phyloP scores from a whole-genome alignment of 2,888 invertebrate species.

The Galeruca laticollis region DNA sequence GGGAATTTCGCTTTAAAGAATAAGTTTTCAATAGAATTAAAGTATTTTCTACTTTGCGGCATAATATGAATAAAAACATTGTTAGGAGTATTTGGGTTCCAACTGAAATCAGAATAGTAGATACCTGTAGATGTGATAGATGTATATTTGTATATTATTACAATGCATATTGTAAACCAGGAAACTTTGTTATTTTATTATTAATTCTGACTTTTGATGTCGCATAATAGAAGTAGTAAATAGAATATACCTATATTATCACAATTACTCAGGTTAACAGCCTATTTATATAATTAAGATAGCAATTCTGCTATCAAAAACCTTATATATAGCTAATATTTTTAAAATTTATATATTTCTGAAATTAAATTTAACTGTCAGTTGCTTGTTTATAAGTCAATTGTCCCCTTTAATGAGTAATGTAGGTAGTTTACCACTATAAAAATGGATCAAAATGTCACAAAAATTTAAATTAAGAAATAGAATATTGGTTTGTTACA shows the following conservation, averaged over 20 bases:
- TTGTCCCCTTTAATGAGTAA: too few relatives aligned
- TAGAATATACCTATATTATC: not conserved
- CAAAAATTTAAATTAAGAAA: too few relatives aligned
- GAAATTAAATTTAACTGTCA: not conserved
- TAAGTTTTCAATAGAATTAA: not conserved
- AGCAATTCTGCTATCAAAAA: not conserved
- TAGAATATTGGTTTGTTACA: too few relatives aligned
- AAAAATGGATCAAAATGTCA: too few relatives aligned
- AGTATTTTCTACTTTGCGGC: not conserved
- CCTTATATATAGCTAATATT: not conserved
- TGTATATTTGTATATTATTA: too few relatives aligned
- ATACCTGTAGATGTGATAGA: slow-evolving; percentile 29
- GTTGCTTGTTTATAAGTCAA: too few relatives aligned
- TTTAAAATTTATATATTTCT: not conserved
- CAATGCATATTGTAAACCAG: too few relatives aligned
- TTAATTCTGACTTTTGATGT: not conserved
- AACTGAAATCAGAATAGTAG: slow-evolving; percentile 21
- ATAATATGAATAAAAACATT: not conserved
- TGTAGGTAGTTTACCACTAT: too few relatives aligned
- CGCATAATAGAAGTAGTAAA: not conserved
- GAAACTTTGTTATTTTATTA: not conserved
- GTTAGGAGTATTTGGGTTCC: not conserved
- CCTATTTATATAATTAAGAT: not conserved
- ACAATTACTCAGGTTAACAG: not conserved
- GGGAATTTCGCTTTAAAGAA: not conserved